Conservation (phyloP, 92 coral and sea anemone genomes). For the Palythoa grandiflora region DNA sequence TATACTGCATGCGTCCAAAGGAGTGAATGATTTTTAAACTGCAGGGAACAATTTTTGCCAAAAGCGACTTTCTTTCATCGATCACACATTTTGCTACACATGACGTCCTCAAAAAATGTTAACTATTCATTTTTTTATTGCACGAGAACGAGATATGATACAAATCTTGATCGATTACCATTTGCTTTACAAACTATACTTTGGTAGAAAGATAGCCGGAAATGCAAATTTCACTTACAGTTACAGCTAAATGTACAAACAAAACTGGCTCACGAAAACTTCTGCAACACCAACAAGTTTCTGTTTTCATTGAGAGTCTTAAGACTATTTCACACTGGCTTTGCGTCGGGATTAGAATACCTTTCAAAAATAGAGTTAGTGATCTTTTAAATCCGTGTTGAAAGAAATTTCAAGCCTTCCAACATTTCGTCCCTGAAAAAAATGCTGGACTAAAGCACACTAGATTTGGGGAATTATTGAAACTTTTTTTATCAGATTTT, state of each 20-base stretch:
- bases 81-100: not conserved
- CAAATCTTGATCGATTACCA: not conserved
- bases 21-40: not conserved
- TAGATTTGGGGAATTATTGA: not conserved
- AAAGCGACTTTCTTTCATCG: conserved; percentile 31
- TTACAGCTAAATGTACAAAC: not conserved
- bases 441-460: not conserved
- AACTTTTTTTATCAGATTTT: not conserved
- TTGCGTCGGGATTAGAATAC: not conserved
- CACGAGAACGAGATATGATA: not conserved
- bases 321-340: not conserved
- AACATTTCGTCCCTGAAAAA: not conserved
- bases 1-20: not conserved
- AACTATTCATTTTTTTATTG: not conserved
- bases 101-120: conserved; percentile 1
- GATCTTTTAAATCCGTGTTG: conserved; percentile 16
- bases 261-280: too few species aligned
- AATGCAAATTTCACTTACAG: not conserved
- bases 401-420: not conserved
- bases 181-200: not conserved
- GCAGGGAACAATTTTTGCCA: not conserved
- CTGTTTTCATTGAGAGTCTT: not conserved
- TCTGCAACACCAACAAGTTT: too few species aligned
- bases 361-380: not conserved
- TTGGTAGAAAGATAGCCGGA: not conserved